Evolutionary conservation across 2,113 vertebrate species (phyloP), one percentile per base, ranked within the genome.

Genomic region (Cathartes aura): DNA sequence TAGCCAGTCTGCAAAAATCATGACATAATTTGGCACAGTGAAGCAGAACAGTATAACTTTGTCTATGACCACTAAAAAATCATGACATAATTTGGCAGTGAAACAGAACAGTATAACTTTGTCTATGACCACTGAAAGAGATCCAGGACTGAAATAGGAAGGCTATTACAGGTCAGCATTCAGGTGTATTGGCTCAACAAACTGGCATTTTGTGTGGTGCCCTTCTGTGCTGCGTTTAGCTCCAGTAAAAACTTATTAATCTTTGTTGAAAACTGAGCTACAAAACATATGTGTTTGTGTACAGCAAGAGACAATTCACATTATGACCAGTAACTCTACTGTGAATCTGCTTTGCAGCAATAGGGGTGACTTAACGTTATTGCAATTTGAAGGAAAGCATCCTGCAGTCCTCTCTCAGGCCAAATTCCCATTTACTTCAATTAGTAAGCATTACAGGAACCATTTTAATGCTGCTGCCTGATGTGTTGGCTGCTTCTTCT

Each of bases 371-470:
- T 89, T 96, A 94, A 93, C 94, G 89, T 88, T 94, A 94, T 30
- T 96, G 96, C 87, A 91, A 66, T 95, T 93, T 88, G 86, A 97
- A 96, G 87, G 93, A 90, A 94, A 93, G 91, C 80, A 94, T 95
- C 93, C 96, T 74, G 89, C 95, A 97, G 94, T 97, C 87, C 80
- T 95, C 72, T 86, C 81, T 78, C 89, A 93, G 90, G 97, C 95
- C 87, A 97, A 96, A 97, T 97, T 94, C 89, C 96, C 91, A 96
- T 96, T 96, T 93, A 93, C 76, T 97, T 97, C 93, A 97, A 95
- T 96, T 95, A 95, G 96, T 73, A 94, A 96, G 93, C 95, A 96
- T 95, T 96, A 95, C 93, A 96, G 95, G 84, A 96, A 93, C 59
- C 47, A 5, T 90, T 94, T 84, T 90, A 91, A 75, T 92, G 85